Evolutionary conservation across 2,113 vertebrate genomes (phyloP), one percentile per base, ranked within the genome.

Genomic region (Xyliphius kryptos): DNA sequence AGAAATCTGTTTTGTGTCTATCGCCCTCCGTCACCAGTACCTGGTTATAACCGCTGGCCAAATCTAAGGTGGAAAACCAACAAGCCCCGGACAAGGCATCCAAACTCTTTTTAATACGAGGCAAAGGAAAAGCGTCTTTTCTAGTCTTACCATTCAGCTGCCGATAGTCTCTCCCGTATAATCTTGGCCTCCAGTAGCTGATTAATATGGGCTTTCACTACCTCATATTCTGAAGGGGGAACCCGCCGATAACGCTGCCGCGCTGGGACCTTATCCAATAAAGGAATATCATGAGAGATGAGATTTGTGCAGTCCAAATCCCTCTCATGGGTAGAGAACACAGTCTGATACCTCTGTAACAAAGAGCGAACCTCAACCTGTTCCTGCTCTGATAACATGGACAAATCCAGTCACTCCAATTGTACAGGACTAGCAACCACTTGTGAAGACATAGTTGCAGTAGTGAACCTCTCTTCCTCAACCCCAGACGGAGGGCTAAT

Each of bases 41-140:
- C 9, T 41, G 12, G 40, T 41, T 41, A 13, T 41, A 41, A 2
- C 12, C 22, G 6, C 22, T 41, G 3, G 40, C 40, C 3, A 41
- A 8, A 41, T 41, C 9, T 79, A 77, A 76, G 70, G 68, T 68
- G 17, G 70, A 71, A 76, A 71, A 71, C 54, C 63, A 78, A 72
- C 58, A 70, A 82, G 82, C 84, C 79, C 76, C 16, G 85, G 40
- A 9, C 9, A 41, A 8, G 80, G 86, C 83, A 83, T 83, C 84
- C 80, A 80, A 79, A 44, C 52, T 49, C 66, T 71, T 71, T 44
- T 41, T 8, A 41, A 13, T 41, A 13, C 12, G 40, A 3, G 40
- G 40, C 3, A 41, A 8, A 8, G 9, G 22, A 26, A 26, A 41
- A 2, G 40, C 40, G 9, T 41, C 40, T 10, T 41, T 41, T 26